phyloP scores from a whole-genome alignment of 37 sponge, comb jelly and placozoan genomes.

The Diacarnus erythraeanus region DNA sequence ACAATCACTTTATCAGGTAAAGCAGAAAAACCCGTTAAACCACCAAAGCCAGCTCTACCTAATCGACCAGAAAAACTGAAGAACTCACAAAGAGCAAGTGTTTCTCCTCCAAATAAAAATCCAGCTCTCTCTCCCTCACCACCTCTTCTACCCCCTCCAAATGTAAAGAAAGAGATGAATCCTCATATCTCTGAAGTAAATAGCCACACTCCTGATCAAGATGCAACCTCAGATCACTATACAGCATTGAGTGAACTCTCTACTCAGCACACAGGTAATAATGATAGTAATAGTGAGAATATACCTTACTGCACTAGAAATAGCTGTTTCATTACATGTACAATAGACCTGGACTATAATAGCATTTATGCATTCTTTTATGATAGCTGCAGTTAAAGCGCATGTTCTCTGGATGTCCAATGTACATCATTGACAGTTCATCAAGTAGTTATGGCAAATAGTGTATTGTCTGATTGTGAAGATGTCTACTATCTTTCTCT shows the following conservation, averaged over 20 bases:
- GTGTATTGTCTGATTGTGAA: neutral
- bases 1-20: no score
- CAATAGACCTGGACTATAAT: no score
- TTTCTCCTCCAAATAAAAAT: neutral
- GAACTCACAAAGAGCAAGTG: neutral
- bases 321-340: no score
- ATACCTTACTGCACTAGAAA: no score
- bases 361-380: no score
- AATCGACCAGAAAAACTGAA: neutral
- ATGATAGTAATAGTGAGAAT: no score
- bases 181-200: neutral
- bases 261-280: no score
- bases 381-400: no score
- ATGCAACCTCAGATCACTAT: no score
- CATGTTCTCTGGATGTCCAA: no score
- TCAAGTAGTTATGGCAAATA: neutral
- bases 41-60: conserved; percentile 3
- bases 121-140: conserved; percentile 1
- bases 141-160: neutral
- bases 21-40: neutral
- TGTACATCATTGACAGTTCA: no score
- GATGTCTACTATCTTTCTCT: neutral
- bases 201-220: neutral
- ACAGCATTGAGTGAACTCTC: no score
- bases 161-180: neutral